Evolutionary conservation across 64 coral and sea anemone species (phyloP), one percentile per base, ranked within the genome.

Genomic region (Montipora cactus): DNA sequence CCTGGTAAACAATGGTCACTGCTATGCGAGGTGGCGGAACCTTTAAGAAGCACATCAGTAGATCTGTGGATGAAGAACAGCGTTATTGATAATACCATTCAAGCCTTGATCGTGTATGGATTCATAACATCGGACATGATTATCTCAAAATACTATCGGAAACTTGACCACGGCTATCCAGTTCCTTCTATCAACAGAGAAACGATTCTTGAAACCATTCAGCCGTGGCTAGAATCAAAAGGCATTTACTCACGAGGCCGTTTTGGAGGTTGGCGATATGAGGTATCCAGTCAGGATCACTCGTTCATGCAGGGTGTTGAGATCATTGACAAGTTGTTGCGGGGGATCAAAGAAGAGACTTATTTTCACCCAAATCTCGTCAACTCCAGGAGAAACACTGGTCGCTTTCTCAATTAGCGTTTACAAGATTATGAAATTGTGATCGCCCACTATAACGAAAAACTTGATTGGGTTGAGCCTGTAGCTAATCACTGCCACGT

Each of bases 251-350:
- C 91, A 2, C 78, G 95, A 0, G 95, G 95, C 37, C 62, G 91
- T 9, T 96, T 96, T 85, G 95, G 95, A 45, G 95, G 95, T 18
- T 96, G 95, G 95, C 81, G 91, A 4, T 96, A 96, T 47, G 95
- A 96, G 48, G 94, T 95, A 18, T 77, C 80, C 7, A 95, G 83
- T 50, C 94, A 95, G 82, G 94, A 95, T 53, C 94, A 96, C 46
- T 96, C 90, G 15, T 93, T 96, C 3, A 96, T 96, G 95, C 95
- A 96, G 52, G 95, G 95, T 4, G 95, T 96, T 58, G 95, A 96
- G 79, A 53, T 96, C 10, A 51, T 50, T 2, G 95, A 96, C 48
- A 81, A 18, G 8, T 10, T 96, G 55, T 59, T 96, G 5, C 74
- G 69, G 89, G 87, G 87, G 62, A 89, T 96, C 71, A 90, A 90